phyloP scores from a whole-genome alignment of 2,888 invertebrate genomes.

The Cataglyphis rosenhaueri region DNA sequence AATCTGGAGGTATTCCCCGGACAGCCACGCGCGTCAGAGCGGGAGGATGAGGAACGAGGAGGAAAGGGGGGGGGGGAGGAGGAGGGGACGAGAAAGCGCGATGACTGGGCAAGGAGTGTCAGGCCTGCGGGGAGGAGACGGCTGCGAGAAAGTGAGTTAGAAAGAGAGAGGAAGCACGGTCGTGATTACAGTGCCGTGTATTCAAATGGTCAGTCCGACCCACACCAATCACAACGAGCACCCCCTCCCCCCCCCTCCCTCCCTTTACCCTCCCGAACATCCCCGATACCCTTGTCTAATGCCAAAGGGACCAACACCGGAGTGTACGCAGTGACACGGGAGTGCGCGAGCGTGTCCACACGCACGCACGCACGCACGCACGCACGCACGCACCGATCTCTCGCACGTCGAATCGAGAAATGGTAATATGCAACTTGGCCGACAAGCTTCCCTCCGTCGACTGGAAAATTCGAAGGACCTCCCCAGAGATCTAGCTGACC shows the following conservation, averaged over 20 bases:
- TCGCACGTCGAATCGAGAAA: constrained; percentile 79
- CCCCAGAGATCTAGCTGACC: constrained; percentile 75
- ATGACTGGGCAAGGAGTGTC: constrained; percentile 75
- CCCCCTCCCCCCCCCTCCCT: constrained; percentile 38
- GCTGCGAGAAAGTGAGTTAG: constrained; percentile 63
- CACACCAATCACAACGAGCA: constrained; percentile 84
- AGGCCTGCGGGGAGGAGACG: constrained; percentile 42
- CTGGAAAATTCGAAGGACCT: constrained; percentile 81
- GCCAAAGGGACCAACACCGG: constrained; percentile 77
- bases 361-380: constrained; percentile 32
- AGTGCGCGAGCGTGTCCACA: constrained; percentile 42
- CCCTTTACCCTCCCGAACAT: constrained; percentile 60
- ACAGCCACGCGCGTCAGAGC: constrained; percentile 68
- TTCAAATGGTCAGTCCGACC: constrained; percentile 85
- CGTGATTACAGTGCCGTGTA: constrained; percentile 85
- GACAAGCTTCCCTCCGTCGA: constrained; percentile 76
- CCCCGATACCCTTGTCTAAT: constrained; percentile 80
- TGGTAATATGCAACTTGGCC: constrained; percentile 80
- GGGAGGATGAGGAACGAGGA: constrained; percentile 31
- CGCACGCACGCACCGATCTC: constrained; percentile 54
- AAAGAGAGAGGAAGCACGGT: constrained; percentile 74
- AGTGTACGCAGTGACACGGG: constrained; percentile 60
- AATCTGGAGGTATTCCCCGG: constrained; percentile 80
- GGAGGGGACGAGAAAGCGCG: constrained; percentile 71
- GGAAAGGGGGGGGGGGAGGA: neutral